Percentiles rank a stretch among this genome's conserved stretches.
phyloP scores from a whole-genome alignment of 2,888 invertebrate genomes.

The Conops quadrifasciatus region DNA sequence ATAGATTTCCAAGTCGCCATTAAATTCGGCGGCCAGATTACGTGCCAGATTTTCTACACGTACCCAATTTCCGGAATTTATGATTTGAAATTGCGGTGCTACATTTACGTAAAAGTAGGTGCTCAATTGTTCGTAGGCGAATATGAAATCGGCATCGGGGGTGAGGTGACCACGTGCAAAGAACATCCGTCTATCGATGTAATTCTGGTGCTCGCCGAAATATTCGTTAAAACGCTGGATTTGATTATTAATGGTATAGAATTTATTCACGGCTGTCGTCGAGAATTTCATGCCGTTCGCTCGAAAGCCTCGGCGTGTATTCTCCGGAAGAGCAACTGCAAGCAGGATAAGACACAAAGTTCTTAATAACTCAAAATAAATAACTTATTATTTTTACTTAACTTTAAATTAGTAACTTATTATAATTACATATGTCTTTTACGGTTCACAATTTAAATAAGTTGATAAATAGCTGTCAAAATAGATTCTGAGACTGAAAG shows the following conservation, averaged over 20 bases:
- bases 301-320: constrained; percentile 58
- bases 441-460: too few species aligned
- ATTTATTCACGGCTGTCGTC: constrained; percentile 47
- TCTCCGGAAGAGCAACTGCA: constrained; percentile 45
- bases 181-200: constrained; percentile 56
- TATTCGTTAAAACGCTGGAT: constrained; percentile 55
- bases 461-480: too few species aligned
- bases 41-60: constrained; percentile 65
- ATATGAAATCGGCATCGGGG: constrained; percentile 68
- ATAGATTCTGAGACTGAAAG: too few species aligned
- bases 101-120: constrained; percentile 68
- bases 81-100: constrained; percentile 67
- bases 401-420: too few species aligned
- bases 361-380: too few species aligned
- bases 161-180: constrained; percentile 67
- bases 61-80: constrained; percentile 68
- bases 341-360: background rate
- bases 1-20: constrained; percentile 60
- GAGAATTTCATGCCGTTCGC: constrained; percentile 55
- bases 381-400: background rate
- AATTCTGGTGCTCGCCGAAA: constrained; percentile 55
- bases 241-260: constrained; percentile 57
- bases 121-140: constrained; percentile 65
- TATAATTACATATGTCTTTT: too few species aligned
- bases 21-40: constrained; percentile 57